Percentiles rank a stretch among this genome's conserved stretches.
phyloP scores from a whole-genome alignment of 2,888 invertebrate species.

The Callimorpha dominula region DNA sequence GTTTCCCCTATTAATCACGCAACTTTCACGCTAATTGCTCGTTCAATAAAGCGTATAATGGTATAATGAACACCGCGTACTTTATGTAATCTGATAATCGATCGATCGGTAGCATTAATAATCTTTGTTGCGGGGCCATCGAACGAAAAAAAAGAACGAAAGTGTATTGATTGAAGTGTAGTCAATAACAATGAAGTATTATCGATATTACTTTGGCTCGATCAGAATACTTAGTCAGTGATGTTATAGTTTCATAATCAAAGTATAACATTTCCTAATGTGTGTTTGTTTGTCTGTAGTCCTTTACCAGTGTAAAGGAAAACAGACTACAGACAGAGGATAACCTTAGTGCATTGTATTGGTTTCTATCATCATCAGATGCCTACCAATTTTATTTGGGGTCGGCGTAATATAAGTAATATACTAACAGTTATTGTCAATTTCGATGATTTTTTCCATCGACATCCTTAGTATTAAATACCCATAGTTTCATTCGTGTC shows the following conservation, averaged over 20 bases:
- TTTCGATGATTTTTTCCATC: no score
- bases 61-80: constrained; percentile 50
- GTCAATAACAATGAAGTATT: constrained; percentile 1
- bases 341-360: no score
- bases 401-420: no score
- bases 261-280: background rate
- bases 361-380: no score
- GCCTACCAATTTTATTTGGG: no score
- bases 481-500: no score
- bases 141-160: constrained; percentile 58
- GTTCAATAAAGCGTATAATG: constrained; percentile 69
- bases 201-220: background rate
- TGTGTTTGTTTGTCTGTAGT: background rate
- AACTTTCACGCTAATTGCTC: constrained; percentile 73
- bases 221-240: background rate
- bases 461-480: no score
- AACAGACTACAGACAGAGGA: no score
- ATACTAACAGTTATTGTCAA: no score
- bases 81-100: constrained; percentile 64
- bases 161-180: constrained; percentile 34
- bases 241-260: background rate
- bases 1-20: constrained; percentile 68
- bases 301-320: no score
- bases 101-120: constrained; percentile 56
- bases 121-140: constrained; percentile 49